Evolutionary conservation across 2,113 vertebrate species (phyloP).

Genomic region (Anas platyrhynchos): DNA sequence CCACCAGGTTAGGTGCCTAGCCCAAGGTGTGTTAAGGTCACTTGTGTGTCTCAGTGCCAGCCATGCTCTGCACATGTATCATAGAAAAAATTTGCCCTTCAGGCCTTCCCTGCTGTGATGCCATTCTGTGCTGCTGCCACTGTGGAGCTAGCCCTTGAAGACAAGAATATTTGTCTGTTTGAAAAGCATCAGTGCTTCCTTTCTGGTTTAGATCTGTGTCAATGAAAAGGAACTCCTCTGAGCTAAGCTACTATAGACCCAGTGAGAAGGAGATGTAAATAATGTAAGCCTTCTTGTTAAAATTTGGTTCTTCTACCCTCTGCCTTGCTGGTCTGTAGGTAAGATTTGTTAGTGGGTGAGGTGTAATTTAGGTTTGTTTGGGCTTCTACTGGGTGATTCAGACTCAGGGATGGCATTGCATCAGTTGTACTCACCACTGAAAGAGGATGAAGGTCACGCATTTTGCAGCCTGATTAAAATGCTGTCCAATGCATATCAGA

Average conservation of each 20-base stretch:
- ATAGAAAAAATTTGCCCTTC: constrained; percentile 24
- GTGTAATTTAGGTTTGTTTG: not conserved
- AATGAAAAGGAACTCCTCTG: not conserved
- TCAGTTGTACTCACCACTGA: not conserved
- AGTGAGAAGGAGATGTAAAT: not conserved
- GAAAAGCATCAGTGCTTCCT: not conserved
- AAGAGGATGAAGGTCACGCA: not conserved
- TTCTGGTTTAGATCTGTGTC: constrained; percentile 13
- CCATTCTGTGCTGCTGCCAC: not conserved
- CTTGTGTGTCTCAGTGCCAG: not conserved
- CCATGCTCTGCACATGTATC: not conserved
- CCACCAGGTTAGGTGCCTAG: not conserved
- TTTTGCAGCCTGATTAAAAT: not conserved
- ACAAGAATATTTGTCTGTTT: not conserved
- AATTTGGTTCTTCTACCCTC: not conserved
- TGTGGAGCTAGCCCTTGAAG: not conserved
- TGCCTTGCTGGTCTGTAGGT: not conserved
- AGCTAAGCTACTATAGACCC: not conserved
- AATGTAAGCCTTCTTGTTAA: not conserved
- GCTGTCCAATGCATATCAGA: not conserved
- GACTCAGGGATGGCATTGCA: not conserved
- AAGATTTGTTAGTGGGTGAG: not conserved
- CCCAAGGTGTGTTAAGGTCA: not conserved
- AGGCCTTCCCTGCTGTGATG: constrained; percentile 22
- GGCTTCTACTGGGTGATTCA: not conserved